A percentile compares a stretch with the other conserved stretches of the same genome.
phyloP scores from a whole-genome alignment of 1,140 invertebrate genomes.

The Ceratosolen fusciceps region DNA sequence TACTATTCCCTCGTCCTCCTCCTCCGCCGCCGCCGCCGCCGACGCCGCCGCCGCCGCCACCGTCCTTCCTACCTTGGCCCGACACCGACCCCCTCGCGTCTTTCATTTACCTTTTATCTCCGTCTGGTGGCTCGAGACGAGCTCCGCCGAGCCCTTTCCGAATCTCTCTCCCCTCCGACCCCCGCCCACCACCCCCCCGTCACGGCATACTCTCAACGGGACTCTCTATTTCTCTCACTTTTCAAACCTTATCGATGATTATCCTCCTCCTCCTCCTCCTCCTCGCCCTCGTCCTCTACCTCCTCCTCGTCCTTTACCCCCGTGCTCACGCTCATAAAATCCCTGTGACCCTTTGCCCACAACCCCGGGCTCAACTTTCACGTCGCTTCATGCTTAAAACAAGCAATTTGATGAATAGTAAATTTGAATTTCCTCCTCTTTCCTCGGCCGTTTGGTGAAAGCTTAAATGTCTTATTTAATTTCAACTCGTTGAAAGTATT shows the following conservation, averaged over 20 bases:
- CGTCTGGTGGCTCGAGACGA: neutral
- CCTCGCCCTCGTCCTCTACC: neutral
- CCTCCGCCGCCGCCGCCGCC: too few relatives aligned
- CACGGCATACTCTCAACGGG: neutral
- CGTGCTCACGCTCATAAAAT: neutral
- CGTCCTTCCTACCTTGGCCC: neutral
- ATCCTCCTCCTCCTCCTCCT: neutral
- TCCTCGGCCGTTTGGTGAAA: neutral
- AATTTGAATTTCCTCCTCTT: neutral
- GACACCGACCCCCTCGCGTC: neutral
- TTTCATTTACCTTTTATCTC: conserved; percentile 36
- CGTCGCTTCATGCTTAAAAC: neutral
- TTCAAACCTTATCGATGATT: neutral
- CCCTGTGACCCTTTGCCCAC: neutral
- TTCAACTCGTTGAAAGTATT: neutral
- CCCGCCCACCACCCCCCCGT: neutral
- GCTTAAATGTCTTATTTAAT: neutral
- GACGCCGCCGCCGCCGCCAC: too few relatives aligned
- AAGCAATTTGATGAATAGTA: neutral
- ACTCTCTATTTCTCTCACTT: neutral
- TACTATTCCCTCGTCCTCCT: neutral
- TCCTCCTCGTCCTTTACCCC: neutral
- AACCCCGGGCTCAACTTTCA: neutral
- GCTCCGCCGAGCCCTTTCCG: neutral
- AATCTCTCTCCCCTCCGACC: neutral